These are phyloP conservation scores for Rhinopomastus cyanomelas DNA, from an alignment of 2,113 vertebrate species.

Conservation along the genomic window DNA sequence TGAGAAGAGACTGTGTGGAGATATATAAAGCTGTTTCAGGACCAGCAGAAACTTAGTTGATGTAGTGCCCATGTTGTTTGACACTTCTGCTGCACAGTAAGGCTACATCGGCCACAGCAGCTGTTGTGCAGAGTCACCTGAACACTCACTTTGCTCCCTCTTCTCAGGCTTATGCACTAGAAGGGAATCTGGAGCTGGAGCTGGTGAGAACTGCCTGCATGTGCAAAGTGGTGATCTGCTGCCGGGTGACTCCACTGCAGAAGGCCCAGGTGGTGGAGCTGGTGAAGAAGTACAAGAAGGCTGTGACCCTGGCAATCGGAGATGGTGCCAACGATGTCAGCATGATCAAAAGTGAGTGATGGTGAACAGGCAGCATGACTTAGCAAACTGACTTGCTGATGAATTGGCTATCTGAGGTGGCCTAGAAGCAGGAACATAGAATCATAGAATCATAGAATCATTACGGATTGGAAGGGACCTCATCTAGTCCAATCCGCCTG, in stretches of 20 bases:
- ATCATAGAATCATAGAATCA: too few species aligned
- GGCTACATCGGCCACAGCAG: not conserved
- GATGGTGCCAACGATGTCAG: conserved; percentile 94
- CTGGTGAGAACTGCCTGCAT: conserved; percentile 86
- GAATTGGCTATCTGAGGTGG: not conserved
- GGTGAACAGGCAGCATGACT: rapidly evolving
- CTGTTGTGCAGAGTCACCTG: not conserved
- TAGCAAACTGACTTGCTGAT: rapidly evolving
- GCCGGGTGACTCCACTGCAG: conserved; percentile 92
- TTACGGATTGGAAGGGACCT: too few species aligned
- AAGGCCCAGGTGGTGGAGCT: conserved; percentile 95
- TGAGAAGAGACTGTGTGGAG: not conserved
- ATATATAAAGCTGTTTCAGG: not conserved
- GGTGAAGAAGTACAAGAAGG: conserved; percentile 92
- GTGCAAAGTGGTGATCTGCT: conserved; percentile 94
- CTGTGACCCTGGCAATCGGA: conserved; percentile 91
- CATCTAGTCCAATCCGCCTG: too few species aligned
- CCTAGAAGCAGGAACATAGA: not conserved
- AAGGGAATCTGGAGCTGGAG: conserved; percentile 83
- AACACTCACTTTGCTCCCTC: not conserved
- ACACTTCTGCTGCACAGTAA: not conserved
- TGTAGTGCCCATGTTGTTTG: not conserved
- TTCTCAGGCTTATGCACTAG: conserved; percentile 84
- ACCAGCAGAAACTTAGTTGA: not conserved
- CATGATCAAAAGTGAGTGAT: conserved; percentile 93